phyloP scores from a whole-genome alignment of 2,888 invertebrate genomes.

The Polylopha cassiicola region DNA sequence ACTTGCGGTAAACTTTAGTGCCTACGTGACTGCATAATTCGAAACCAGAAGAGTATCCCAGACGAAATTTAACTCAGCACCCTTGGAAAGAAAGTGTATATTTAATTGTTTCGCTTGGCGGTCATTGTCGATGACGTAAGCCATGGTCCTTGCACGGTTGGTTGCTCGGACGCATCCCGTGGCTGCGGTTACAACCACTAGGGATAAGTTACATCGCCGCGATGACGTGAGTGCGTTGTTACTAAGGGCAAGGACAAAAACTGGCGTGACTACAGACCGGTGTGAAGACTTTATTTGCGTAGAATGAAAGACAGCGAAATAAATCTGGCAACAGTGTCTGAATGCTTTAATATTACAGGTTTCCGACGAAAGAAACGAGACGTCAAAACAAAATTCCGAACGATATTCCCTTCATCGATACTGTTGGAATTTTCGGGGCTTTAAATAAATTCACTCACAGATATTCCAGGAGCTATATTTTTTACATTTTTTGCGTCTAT shows the following conservation, averaged over 20 bases:
- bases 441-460: conserved; percentile 1
- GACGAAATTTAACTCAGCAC: conserved; percentile 32
- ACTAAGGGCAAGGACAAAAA: conserved; percentile 48
- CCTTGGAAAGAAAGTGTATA: conserved; percentile 34
- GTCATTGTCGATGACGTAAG: conserved; percentile 55
- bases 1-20: conserved; percentile 17
- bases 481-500: conserved; percentile 8
- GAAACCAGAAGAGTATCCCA: conserved; percentile 22
- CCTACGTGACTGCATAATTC: conserved; percentile 20
- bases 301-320: background rate
- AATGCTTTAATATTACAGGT: conserved; percentile 1
- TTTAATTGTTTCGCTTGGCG: conserved; percentile 31
- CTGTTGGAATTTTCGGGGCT: too few relatives aligned
- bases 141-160: conserved; percentile 67
- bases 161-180: conserved; percentile 62
- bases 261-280: conserved; percentile 1
- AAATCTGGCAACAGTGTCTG: conserved; percentile 1
- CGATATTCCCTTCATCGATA: conserved; percentile 6
- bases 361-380: conserved; percentile 1
- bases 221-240: conserved; percentile 52
- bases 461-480: conserved; percentile 11
- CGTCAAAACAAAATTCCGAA: too few relatives aligned
- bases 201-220: conserved; percentile 66
- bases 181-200: conserved; percentile 68
- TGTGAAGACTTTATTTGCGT: conserved; percentile 2